Percentiles rank a stretch among this genome's conserved stretches.
Conservation (phyloP, 2,113 vertebrate species). For the Zosterops pallidus region DNA sequence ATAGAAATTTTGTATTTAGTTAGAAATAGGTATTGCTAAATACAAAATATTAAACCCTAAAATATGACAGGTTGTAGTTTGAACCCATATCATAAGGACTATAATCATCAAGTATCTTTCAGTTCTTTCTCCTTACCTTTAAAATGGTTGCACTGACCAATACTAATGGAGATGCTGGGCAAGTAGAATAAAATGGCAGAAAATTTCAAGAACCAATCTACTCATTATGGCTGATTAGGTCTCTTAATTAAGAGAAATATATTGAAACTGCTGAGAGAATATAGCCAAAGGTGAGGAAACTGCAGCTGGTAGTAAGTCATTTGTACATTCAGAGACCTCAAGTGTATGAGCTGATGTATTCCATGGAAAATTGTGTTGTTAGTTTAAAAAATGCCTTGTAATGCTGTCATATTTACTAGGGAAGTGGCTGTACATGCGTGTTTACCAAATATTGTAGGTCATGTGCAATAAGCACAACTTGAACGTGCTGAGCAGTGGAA, state of each 20-base stretch:
- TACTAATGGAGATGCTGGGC: not conserved
- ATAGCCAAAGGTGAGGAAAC: not conserved
- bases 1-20: not conserved
- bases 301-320: not conserved
- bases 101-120: not conserved
- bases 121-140: not conserved
- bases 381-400: not conserved
- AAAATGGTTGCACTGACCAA: not conserved
- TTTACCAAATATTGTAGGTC: constrained; percentile 46
- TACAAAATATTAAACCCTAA: not conserved
- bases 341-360: not conserved
- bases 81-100: not conserved
- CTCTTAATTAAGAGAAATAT: not conserved
- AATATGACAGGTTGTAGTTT: not conserved
- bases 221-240: constrained; percentile 8
- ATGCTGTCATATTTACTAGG: not conserved
- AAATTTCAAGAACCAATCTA: not conserved
- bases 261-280: not conserved
- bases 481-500: constrained; percentile 53
- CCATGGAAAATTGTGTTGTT: not conserved
- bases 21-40: not conserved
- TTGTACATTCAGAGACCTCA: not conserved
- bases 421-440: not conserved
- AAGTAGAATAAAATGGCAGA: not conserved
- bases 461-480: constrained; percentile 1